Conservation (phyloP, 2,113 vertebrate species). For the Caranx ignobilis region DNA sequence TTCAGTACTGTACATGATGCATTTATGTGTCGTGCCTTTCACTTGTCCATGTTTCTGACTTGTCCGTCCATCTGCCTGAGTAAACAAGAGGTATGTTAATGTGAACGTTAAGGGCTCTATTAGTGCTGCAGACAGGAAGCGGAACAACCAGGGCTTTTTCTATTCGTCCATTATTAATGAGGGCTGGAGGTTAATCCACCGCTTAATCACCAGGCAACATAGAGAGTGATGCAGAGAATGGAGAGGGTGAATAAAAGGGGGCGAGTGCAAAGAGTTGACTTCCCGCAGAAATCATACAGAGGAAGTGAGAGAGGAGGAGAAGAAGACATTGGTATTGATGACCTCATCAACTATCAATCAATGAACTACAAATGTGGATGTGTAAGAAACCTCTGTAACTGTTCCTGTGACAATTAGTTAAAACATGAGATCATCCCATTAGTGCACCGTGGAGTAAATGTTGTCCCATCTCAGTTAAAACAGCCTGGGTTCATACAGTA, state of each 20-base stretch:
- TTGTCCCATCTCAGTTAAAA: constrained; percentile 5
- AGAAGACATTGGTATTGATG: not conserved
- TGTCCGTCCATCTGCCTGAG: constrained; percentile 54
- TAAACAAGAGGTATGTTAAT: constrained; percentile 78
- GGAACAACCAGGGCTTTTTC: constrained; percentile 78
- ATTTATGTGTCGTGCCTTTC: constrained; percentile 38
- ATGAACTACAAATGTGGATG: constrained; percentile 35
- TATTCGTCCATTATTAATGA: constrained; percentile 82
- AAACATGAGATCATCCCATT: constrained; percentile 55
- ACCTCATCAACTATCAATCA: constrained; percentile 21
- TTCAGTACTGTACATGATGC: constrained; percentile 20
- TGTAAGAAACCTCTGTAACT: constrained; percentile 41
- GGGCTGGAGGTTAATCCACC: constrained; percentile 81
- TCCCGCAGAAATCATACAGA: constrained; percentile 34
- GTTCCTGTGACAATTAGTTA: constrained; percentile 36
- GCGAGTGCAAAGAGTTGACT: constrained; percentile 29
- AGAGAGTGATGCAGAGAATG: constrained; percentile 56
- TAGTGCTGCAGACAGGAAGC: constrained; percentile 80
- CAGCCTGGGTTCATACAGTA: not conserved
- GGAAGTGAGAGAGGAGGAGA: constrained; percentile 9
- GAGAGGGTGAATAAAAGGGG: constrained; percentile 41
- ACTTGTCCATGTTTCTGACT: constrained; percentile 40
- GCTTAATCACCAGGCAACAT: constrained; percentile 80
- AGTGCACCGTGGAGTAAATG: constrained; percentile 17
- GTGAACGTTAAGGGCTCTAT: constrained; percentile 76